Evolutionary conservation across 92 coral and sea anemone genomes (phyloP), one percentile per base, ranked within the genome.

Genomic region (Montipora capitata): DNA sequence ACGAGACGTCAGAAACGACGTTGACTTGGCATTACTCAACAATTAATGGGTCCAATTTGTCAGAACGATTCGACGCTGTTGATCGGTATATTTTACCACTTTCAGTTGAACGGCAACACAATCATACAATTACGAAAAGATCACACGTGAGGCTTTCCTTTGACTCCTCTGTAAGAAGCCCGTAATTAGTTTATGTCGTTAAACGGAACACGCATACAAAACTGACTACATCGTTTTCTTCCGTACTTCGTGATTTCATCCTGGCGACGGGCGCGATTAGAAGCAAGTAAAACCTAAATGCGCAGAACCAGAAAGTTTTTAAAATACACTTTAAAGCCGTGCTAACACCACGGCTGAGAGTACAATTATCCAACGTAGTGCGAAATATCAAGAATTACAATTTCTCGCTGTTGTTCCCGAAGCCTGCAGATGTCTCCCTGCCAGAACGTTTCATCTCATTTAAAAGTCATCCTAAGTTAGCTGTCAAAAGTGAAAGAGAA

Each of bases 131-230:
- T 72, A 72, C n/a, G 48, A 58, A 83, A 16, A 72, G 62, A 62
- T 72, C 72, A 39, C 38, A 68, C 35, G 58, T 43, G 40, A 49
- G 18, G 58, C 72, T 48, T 13, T 83, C 48, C 56, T 66, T 74
- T 41, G 44, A 72, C 79, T 4, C 71, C 16, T 73, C 59, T 43
- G 61, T 40, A 83, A 83, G 72, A 72, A 83, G 87, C 11, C 7
- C 72, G 87, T 83, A 83, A 83, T 83, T 83, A 83, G 87, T 83
- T 83, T 83, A 83, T 83, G 78, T 72, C 87, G 87, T 83, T 83
- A 58, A 83, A 72, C 80, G 45, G 80, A 83, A 72, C 72, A 72
- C 17, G 64, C 72, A 83, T 83, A 78, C 69, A 40, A 72, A 27
- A 57, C 44, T 54, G 61, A 12, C 87, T 83, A 62, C 80, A 15